Evolutionary conservation across 1,140 invertebrate genomes (phyloP).

Genomic region (Pemphigus obesinymphae): DNA sequence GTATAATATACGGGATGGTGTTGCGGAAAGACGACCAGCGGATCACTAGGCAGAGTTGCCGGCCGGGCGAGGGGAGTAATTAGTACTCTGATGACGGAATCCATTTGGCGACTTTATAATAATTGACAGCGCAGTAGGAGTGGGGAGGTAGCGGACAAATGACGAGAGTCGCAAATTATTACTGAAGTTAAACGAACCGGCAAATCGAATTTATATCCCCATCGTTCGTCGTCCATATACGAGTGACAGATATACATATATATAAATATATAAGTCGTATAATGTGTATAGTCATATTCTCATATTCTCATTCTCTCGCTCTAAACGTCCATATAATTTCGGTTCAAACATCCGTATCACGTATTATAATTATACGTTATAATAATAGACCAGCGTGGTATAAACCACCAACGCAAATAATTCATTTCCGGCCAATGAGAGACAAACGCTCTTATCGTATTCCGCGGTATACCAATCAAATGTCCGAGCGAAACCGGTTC

Average conservation of each 20-base stretch:
- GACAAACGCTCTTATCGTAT: too few species aligned
- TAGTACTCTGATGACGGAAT: not conserved
- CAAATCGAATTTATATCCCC: constrained; percentile 17
- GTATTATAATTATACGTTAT: not conserved
- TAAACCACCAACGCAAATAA: too few species aligned
- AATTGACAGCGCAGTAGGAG: not conserved
- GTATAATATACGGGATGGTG: not conserved
- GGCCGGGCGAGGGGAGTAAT: not conserved
- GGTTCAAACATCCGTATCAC: not conserved
- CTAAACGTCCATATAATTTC: not conserved
- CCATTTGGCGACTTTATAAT: constrained; percentile 16
- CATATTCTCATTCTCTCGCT: too few species aligned
- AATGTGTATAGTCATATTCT: not conserved
- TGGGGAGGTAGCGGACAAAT: not conserved
- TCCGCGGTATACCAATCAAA: too few species aligned
- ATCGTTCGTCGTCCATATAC: not conserved
- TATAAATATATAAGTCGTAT: not conserved
- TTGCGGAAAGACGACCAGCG: not conserved
- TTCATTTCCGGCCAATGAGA: too few species aligned
- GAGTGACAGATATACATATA: not conserved
- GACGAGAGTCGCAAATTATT: not conserved
- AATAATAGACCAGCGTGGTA: too few species aligned
- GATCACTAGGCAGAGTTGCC: not conserved
- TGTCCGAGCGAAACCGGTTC: not conserved
- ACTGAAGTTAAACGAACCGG: not conserved